Evolutionary conservation across 2,797 vertebrate species (phyloP).

Genomic region (Mus minutoides): DNA sequence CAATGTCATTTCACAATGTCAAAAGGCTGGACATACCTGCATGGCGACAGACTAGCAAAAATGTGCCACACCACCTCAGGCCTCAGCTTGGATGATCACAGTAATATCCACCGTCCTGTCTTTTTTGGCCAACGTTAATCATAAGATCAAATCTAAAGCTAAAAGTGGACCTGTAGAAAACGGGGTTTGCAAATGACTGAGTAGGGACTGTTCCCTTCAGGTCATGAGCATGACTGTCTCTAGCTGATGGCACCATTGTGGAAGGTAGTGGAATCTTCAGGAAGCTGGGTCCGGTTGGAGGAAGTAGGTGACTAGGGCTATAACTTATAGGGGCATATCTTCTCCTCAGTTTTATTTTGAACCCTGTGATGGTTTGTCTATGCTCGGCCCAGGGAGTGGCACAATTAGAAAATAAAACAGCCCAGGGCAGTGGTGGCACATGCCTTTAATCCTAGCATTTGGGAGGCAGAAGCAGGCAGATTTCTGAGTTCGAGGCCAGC

Average conservation of each 20-base stretch:
- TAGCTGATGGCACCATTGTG: neutral
- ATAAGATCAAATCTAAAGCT: neutral
- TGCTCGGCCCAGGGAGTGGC: too few species aligned
- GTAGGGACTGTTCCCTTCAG: neutral
- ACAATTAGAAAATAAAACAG: too few species aligned
- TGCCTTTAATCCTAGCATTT: too few species aligned
- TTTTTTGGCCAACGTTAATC: neutral
- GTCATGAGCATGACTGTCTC: neutral
- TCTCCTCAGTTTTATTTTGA: neutral
- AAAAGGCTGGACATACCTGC: neutral
- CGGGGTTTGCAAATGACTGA: neutral
- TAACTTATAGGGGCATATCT: neutral
- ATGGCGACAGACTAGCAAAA: neutral
- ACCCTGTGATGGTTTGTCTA: too few species aligned
- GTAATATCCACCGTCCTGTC: neutral
- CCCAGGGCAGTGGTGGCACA: too few species aligned
- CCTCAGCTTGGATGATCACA: neutral
- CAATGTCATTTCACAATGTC: neutral
- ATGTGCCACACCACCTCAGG: accelerated
- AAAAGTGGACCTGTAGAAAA: neutral
- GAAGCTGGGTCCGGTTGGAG: neutral
- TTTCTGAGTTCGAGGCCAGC: too few species aligned
- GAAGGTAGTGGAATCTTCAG: neutral
- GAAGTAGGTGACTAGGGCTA: neutral
- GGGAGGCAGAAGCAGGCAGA: too few species aligned